phyloP scores from a whole-genome alignment of 2,797 vertebrate genomes.

The Chiroxiphia lanceolata region DNA sequence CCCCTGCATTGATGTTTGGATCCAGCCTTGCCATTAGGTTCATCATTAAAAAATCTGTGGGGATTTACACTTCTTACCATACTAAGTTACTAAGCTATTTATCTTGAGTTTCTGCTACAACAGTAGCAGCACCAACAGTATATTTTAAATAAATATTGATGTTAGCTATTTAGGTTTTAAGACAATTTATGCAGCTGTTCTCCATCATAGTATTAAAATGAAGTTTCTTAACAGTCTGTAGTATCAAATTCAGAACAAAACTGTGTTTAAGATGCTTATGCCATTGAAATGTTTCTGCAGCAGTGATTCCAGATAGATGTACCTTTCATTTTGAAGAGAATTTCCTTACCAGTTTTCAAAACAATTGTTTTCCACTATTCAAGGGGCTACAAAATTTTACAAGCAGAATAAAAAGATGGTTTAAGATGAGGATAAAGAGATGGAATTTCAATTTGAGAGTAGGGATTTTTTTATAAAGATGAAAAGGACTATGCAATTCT shows the following conservation, averaged over 20 bases:
- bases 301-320: neutral
- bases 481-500: neutral
- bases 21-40: neutral
- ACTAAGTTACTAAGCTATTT: neutral
- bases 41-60: neutral
- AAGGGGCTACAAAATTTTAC: neutral
- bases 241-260: neutral
- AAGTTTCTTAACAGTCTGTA: neutral
- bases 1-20: neutral
- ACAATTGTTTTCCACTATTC: neutral
- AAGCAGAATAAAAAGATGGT: neutral
- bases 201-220: neutral
- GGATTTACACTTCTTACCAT: neutral
- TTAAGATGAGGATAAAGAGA: neutral
- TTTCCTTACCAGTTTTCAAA: neutral
- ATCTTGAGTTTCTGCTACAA: neutral
- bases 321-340: neutral
- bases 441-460: neutral
- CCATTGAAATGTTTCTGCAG: neutral
- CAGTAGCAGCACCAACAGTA: neutral
- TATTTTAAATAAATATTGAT: neutral
- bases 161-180: neutral
- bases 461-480: neutral
- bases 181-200: neutral
- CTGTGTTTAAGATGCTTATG: neutral